Evolutionary conservation across 2,113 vertebrate genomes (phyloP).

Genomic region (Pomatorhinus ruficollis): DNA sequence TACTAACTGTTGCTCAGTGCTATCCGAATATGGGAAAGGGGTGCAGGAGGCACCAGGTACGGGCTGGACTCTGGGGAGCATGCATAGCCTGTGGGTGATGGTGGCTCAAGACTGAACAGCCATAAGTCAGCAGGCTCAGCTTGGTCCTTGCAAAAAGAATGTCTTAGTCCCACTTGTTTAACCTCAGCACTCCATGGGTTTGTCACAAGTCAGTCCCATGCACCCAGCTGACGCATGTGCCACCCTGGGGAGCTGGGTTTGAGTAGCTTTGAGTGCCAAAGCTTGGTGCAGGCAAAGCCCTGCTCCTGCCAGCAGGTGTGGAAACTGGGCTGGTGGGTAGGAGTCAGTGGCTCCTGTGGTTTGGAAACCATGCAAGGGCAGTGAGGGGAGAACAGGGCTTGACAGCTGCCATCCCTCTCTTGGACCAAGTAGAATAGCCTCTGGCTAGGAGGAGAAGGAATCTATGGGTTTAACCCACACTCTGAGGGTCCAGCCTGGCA

Average conservation of each 20-base stretch:
- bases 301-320: neutral
- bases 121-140: neutral
- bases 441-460: too few species aligned
- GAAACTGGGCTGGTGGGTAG: neutral
- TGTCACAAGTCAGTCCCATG: accelerated
- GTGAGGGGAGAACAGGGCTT: too few species aligned
- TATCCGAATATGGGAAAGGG: neutral
- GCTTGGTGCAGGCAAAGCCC: neutral
- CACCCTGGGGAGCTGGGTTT: neutral
- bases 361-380: neutral
- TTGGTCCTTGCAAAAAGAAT: neutral
- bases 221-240: accelerated
- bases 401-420: too few species aligned
- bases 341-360: neutral
- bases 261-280: neutral
- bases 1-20: neutral
- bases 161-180: neutral
- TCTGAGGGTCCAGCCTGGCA: too few species aligned
- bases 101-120: neutral
- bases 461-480: too few species aligned
- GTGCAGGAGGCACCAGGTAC: neutral
- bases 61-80: neutral
- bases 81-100: neutral
- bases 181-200: accelerated
- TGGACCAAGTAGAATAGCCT: too few species aligned